These are phyloP conservation scores for Cephalopholis sonnerati DNA, from an alignment of 2,113 vertebrate genomes.

Conservation along the genomic window DNA sequence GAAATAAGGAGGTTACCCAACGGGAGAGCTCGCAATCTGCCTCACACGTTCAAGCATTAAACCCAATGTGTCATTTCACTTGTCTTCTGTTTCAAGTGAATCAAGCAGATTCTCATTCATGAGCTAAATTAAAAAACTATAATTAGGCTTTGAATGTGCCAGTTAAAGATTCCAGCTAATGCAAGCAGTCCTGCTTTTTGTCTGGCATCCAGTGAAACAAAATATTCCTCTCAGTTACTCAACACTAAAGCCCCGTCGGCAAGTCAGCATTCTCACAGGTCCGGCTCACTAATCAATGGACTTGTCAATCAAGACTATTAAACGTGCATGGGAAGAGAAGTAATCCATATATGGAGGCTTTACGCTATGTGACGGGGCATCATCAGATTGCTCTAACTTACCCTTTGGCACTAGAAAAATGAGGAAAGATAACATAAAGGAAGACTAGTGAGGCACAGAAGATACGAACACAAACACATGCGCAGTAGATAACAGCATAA, in stretches of 20 bases:
- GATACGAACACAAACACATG: background rate
- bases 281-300: slow-evolving; percentile 17
- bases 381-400: background rate
- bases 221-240: slow-evolving; percentile 10
- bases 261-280: background rate
- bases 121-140: background rate
- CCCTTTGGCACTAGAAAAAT: background rate
- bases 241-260: background rate
- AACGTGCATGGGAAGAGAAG: slow-evolving; percentile 1
- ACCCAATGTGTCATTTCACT: background rate
- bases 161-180: slow-evolving; percentile 6
- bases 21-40: background rate
- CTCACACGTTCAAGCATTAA: background rate
- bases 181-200: background rate
- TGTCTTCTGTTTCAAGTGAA: slow-evolving; percentile 11
- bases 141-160: background rate
- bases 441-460: background rate
- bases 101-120: background rate
- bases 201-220: slow-evolving; percentile 17
- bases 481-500: background rate
- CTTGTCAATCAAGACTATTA: slow-evolving; percentile 5
- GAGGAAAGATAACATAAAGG: background rate
- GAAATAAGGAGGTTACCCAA: slow-evolving; percentile 20
- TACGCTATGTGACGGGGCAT: background rate
- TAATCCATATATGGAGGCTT: background rate